Evolutionary conservation across 2,888 invertebrate species (phyloP).

Genomic region (Laspeyria flexula): DNA sequence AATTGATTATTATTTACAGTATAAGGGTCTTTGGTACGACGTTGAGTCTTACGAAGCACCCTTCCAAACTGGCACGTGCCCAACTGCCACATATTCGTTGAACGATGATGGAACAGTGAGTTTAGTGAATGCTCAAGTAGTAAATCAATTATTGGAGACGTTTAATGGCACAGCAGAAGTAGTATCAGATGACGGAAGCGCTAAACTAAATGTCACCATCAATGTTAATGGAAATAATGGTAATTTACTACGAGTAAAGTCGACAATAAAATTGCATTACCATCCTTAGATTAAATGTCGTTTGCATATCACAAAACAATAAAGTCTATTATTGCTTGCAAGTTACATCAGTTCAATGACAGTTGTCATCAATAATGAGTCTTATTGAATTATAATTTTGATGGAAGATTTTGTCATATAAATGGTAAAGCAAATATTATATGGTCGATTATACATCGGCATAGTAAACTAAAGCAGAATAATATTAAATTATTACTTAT

Average conservation of each 20-base stretch:
- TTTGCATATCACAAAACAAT: too few relatives aligned
- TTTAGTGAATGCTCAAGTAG: slow-evolving; percentile 69
- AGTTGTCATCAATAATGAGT: too few relatives aligned
- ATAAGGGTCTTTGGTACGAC: slow-evolving; percentile 67
- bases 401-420: too few relatives aligned
- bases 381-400: too few relatives aligned
- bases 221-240: slow-evolving; percentile 56
- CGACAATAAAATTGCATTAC: too few relatives aligned
- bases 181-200: slow-evolving; percentile 54
- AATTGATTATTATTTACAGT: too few relatives aligned
- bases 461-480: not conserved
- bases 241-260: too few relatives aligned
- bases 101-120: slow-evolving; percentile 48
- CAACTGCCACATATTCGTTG: slow-evolving; percentile 58
- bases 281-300: too few relatives aligned
- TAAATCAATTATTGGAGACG: slow-evolving; percentile 57
- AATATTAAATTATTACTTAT: too few relatives aligned
- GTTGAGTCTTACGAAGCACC: slow-evolving; percentile 68
- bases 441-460: not conserved
- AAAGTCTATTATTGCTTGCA: too few relatives aligned
- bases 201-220: slow-evolving; percentile 66
- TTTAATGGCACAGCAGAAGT: slow-evolving; percentile 61
- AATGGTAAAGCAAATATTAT: too few relatives aligned
- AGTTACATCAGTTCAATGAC: too few relatives aligned
- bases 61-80: slow-evolving; percentile 71